Percentiles rank a stretch among this genome's conserved stretches.
These are phyloP conservation scores for Brachionus calyciflorus DNA, from an alignment of 1,140 invertebrate species.

Conservation along the genomic window DNA sequence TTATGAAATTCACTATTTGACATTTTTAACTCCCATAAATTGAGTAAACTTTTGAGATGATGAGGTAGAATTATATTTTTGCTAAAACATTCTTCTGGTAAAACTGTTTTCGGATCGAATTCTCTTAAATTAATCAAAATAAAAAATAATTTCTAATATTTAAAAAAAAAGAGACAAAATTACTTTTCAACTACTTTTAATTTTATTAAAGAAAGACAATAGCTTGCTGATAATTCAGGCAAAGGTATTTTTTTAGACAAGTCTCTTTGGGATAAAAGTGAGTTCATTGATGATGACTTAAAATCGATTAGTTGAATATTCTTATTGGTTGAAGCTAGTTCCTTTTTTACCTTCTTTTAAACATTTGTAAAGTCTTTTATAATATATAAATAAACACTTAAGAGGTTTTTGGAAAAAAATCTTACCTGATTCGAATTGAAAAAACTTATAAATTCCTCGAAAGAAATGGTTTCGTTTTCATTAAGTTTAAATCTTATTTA, in stretches of 20 bases:
- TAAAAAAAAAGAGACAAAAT: not conserved
- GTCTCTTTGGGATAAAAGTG: not conserved
- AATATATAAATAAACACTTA: conserved; percentile 6
- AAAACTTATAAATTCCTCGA: conserved; percentile 30
- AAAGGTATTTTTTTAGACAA: not conserved
- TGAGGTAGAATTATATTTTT: conserved; percentile 3
- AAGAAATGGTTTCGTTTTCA: conserved; percentile 11
- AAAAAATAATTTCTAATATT: not conserved
- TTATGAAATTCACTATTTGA: conserved; percentile 23
- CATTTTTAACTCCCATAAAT: not conserved
- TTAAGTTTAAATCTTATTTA: conserved; percentile 5
- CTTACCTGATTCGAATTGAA: conserved; percentile 13
- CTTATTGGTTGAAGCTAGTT: not conserved
- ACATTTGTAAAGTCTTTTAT: conserved; percentile 11
- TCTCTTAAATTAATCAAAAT: not conserved
- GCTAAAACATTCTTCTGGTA: conserved; percentile 36
- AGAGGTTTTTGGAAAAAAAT: not conserved
- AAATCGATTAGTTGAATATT: conserved; percentile 19
- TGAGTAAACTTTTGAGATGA: conserved; percentile 10
- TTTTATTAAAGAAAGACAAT: not conserved
- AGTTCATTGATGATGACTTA: conserved; percentile 7
- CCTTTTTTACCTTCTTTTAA: conserved; percentile 35
- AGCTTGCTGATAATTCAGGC: not conserved
- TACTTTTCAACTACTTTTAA: conserved; percentile 29
- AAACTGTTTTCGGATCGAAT: conserved; percentile 27